Conservation (phyloP, 2,888 invertebrate species). For the Galeruca laticollis region DNA sequence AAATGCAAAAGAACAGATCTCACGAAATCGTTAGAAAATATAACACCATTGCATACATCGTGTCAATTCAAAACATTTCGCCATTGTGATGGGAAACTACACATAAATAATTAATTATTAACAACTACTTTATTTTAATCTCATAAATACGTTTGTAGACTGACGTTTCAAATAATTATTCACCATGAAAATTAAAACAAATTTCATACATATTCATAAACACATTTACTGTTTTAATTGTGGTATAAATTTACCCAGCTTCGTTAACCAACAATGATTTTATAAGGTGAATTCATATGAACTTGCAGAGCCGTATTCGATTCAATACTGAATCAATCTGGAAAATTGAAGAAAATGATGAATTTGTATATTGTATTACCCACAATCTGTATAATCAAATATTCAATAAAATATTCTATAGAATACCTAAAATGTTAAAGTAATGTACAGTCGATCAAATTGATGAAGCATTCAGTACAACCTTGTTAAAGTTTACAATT, state of each 20-base stretch:
- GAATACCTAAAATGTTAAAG: too few relatives aligned
- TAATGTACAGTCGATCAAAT: too few relatives aligned
- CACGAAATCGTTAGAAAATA: neutral
- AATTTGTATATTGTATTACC: too few relatives aligned
- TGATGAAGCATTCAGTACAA: too few relatives aligned
- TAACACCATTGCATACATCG: conserved; percentile 11
- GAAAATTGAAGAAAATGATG: too few relatives aligned
- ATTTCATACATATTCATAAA: conserved; percentile 50
- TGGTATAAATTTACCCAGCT: conserved; percentile 45
- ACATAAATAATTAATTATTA: conserved; percentile 38
- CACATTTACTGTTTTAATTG: conserved; percentile 50
- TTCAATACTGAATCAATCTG: too few relatives aligned
- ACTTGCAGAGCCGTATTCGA: conserved; percentile 16
- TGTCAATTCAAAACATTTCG: conserved; percentile 13
- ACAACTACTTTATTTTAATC: conserved; percentile 36
- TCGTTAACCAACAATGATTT: conserved; percentile 45
- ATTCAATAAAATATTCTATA: too few relatives aligned
- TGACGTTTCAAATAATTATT: conserved; percentile 43
- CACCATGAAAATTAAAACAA: conserved; percentile 47
- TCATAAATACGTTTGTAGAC: conserved; percentile 37
- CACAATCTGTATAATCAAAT: too few relatives aligned
- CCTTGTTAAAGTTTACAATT: too few relatives aligned
- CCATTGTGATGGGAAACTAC: conserved; percentile 29
- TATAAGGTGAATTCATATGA: conserved; percentile 17
- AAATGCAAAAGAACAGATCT: neutral